Percentiles rank a stretch among this genome's conserved stretches.
Evolutionary conservation across 1,140 invertebrate species (phyloP).

Genomic region (Chionoecetes opilio): DNA sequence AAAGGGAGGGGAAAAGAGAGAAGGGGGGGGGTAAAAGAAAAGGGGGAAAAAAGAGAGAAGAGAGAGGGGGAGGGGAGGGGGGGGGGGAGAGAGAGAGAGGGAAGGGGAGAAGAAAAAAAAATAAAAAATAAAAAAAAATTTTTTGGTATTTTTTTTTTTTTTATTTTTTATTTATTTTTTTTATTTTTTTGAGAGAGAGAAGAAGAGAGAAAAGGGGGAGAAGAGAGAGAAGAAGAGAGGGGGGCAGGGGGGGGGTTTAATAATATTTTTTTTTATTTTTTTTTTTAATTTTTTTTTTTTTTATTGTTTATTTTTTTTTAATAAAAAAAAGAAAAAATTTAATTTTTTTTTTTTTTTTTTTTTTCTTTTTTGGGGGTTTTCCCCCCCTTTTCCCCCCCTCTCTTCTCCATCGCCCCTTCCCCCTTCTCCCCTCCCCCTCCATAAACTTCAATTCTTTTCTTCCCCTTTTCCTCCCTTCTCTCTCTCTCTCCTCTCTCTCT

Average conservation of each 20-base stretch:
- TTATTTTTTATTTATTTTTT: neutral
- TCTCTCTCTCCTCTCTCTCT: neutral
- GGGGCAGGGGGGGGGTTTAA: neutral
- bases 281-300: neutral
- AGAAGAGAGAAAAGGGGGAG: neutral
- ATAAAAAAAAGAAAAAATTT: no score
- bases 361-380: neutral
- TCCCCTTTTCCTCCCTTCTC: neutral
- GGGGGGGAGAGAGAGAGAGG: neutral
- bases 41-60: neutral
- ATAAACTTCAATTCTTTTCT: neutral
- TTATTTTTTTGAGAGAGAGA: constrained; percentile 5
- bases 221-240: neutral
- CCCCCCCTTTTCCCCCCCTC: neutral
- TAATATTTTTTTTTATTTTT: neutral
- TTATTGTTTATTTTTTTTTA: constrained; percentile 40
- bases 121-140: neutral
- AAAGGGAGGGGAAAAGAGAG: neutral
- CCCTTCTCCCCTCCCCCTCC: neutral
- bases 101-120: neutral
- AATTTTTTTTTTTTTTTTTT: constrained; percentile 39
- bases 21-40: neutral
- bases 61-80: neutral
- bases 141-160: neutral
- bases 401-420: neutral